Base-by-base conservation (phyloP, 1,140 invertebrate genomes). In the Microplitis demolitor region DNA sequence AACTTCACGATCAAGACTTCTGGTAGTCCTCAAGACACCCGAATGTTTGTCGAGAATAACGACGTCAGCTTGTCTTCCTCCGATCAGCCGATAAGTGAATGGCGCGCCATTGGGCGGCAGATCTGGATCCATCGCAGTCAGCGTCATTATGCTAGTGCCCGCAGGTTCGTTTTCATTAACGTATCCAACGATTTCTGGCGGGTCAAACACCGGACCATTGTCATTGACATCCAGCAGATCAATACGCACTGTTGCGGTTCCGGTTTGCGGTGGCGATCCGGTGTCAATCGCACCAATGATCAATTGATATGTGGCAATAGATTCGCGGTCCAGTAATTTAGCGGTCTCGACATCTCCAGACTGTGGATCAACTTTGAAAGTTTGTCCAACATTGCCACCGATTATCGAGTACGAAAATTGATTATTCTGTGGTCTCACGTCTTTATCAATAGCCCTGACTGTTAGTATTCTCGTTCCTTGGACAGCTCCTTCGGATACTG, bases 361-460 rank as follows among this genome's bases (percentile, higher is more conserved):
- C 78, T 93, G 92, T 0, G 95, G 91, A 88, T 97, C 94, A n/a
- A 98, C 92, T 80, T 93, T 95, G 82, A 98, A 98, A 45, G 91
- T 90, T 82, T 95, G 92, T 39, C 92, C 92, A 0, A 88, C 83
- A 82, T 97, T 97, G 3, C 96, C 96, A 58, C 90, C 90, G 33
- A 97, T 92, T 39, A 98, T 97, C 0, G 94, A 95, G 81, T 96
- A 98, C 33, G 91, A 93, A 80, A 98, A 98, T 76, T 96, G 93
- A 86, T 96, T 96, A 82, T 98, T 97, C 81, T 95, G 93, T 11
- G 93, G 92, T 3, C 94, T 89, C 0, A 97, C 94, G 84, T 98
- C 97, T 86, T 96, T 96, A 81, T 98, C 97, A 0, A 94, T 86
- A 1, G 97, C 97, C 80, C 93, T 91, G 0, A 98, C 96, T 16